These are phyloP conservation scores for Osmerus mordax DNA, from an alignment of 2,113 vertebrate species.

Conservation along the genomic window DNA sequence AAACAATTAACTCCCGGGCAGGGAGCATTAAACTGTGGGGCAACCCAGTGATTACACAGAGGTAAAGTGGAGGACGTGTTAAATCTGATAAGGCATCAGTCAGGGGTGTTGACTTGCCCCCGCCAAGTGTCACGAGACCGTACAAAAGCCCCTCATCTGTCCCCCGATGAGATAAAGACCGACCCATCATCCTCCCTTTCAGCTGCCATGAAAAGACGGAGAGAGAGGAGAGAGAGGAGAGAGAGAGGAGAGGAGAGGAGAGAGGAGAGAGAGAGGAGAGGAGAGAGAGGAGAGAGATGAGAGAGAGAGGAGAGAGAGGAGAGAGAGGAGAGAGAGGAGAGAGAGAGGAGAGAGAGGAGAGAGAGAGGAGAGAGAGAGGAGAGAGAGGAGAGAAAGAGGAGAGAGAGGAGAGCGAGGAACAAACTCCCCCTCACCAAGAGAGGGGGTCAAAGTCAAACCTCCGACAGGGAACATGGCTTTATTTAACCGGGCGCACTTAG, in stretches of 20 bases:
- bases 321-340: slow-evolving; percentile 13
- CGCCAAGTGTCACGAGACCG: slow-evolving; percentile 25
- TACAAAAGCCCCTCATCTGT: slow-evolving; percentile 48
- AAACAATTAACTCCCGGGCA: slow-evolving; percentile 39
- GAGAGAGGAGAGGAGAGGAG: slow-evolving; percentile 1
- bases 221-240: slow-evolving; percentile 17
- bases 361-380: slow-evolving; percentile 1
- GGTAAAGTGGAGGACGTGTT: slow-evolving; percentile 36
- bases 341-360: slow-evolving; percentile 15
- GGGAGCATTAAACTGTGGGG: slow-evolving; percentile 27
- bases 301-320: slow-evolving; percentile 1
- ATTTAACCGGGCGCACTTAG: slow-evolving; percentile 33
- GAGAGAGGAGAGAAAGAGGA: slow-evolving; percentile 12
- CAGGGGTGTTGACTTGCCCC: slow-evolving; percentile 21
- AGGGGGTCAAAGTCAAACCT: slow-evolving; percentile 44
- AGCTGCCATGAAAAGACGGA: slow-evolving; percentile 12
- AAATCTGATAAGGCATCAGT: slow-evolving; percentile 37
- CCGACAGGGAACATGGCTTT: slow-evolving; percentile 31
- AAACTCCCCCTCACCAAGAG: not conserved
- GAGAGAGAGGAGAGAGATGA: slow-evolving; percentile 12
- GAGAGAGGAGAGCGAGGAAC: not conserved
- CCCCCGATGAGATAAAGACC: slow-evolving; percentile 41
- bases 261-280: not conserved
- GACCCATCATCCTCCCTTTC: slow-evolving; percentile 23
- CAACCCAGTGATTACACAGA: slow-evolving; percentile 13